phyloP scores from a whole-genome alignment of 37 sponge, comb jelly and placozoan species.

The Petrosia ficiformis region DNA sequence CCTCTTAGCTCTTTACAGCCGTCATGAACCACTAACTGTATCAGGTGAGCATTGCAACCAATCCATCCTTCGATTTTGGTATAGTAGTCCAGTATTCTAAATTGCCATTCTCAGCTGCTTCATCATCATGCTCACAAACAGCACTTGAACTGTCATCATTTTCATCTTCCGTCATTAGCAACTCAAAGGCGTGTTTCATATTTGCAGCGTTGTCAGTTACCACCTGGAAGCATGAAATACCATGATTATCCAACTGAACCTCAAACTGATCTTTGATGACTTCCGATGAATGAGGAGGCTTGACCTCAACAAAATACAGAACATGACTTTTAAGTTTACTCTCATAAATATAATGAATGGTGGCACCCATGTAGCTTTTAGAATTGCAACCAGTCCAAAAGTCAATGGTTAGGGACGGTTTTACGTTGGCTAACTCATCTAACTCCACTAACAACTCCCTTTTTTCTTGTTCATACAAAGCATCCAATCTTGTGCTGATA shows the following conservation, averaged over 20 bases:
- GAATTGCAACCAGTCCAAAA: slow-evolving; percentile 7
- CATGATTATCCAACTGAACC: slow-evolving; percentile 5
- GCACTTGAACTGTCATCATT: background rate
- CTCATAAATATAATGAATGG: slow-evolving; percentile 5
- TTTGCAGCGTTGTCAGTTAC: slow-evolving; percentile 31
- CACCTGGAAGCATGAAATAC: slow-evolving; percentile 7
- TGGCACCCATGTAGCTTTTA: background rate
- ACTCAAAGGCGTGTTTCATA: slow-evolving; percentile 14
- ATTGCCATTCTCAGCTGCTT: background rate
- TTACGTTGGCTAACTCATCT: background rate
- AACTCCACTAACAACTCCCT: background rate
- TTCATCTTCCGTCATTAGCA: background rate
- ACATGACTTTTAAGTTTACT: background rate
- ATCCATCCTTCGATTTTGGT: slow-evolving; percentile 2
- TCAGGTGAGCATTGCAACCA: slow-evolving; percentile 12
- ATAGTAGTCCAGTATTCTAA: background rate
- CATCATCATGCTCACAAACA: background rate
- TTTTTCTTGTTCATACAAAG: slow-evolving; percentile 7
- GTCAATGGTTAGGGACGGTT: background rate
- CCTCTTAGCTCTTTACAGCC: slow-evolving; percentile 11
- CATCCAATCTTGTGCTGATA: background rate
- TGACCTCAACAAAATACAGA: slow-evolving; percentile 1
- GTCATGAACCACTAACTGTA: slow-evolving; percentile 21
- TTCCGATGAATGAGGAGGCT: background rate
- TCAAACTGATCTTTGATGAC: slow-evolving; percentile 1